Base-by-base conservation (phyloP, 1,140 invertebrate species). In the Zaprionus lachaisei region DNA sequence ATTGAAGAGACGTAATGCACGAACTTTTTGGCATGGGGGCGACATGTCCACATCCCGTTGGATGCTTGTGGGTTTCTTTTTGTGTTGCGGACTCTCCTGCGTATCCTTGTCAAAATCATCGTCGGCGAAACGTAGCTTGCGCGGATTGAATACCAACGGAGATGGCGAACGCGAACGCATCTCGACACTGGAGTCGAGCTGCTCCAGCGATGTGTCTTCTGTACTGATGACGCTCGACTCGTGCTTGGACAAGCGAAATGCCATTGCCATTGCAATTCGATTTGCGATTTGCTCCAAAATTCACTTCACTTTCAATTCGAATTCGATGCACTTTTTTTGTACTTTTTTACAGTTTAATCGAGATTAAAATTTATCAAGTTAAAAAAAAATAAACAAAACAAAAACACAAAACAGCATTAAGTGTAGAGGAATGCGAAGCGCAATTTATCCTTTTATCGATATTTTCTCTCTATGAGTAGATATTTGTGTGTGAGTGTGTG, bases 21-120 rank as follows among this genome's bases (percentile, higher is more conserved):
- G 94, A 41, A 98, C 96, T 86, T 96, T 94, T 87, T 97, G 96
- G 80, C 97, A 97, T 5, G 97, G 97, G 15, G 97, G 97, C 80
- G 95, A 95, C 79, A 93, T 93, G 22, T 79, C 79, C 15, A 65
- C 22, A 17, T 51, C 55, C 38, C 44, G 17, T 12, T 55, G 17
- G 22, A 6, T 17, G 51, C 22, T 37, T 55, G n/a, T 60, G 20
- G 37, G 20, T 54, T 64, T 70, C n/a, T 70, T 58, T 61, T 58
- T 75, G 7, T 64, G 62, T 62, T 77, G 89, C 80, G 77, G 84
- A 90, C 77, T 83, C 38, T 81, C 72, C 47, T 54, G 60, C 22
- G 67, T 12, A 80, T 91, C 81, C 83, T 91, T 83, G 79, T 89
- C 89, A 81, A 83, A 87, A 17, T 92, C 91, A 37, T 92, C 82